Conservation (phyloP, 2,888 invertebrate genomes). For the Onchidella celtica region DNA sequence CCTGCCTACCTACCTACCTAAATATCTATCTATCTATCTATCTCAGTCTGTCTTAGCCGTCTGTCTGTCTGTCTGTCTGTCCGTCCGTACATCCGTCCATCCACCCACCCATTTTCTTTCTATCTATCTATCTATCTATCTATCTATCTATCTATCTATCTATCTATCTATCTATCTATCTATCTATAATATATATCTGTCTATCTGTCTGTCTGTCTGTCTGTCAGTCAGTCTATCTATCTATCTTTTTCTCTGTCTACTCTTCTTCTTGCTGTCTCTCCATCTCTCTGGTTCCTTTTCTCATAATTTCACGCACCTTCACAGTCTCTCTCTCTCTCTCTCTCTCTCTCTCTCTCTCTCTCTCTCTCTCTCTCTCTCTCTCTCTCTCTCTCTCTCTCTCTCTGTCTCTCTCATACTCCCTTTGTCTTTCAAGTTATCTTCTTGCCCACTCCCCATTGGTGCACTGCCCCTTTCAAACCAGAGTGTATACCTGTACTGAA, state of each 20-base stretch:
- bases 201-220: neutral
- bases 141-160: neutral
- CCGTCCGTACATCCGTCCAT: no score
- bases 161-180: constrained; percentile 20
- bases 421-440: neutral
- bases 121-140: neutral
- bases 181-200: neutral
- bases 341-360: constrained; percentile 19
- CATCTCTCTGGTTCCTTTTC: neutral
- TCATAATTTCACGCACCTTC: neutral
- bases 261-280: neutral
- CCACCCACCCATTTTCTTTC: neutral
- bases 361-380: constrained; percentile 2
- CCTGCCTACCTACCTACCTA: no score
- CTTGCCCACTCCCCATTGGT: no score
- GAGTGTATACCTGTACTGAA: no score
- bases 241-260: neutral
- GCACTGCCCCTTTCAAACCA: no score
- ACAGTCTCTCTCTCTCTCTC: constrained; percentile 15
- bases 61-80: neutral
- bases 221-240: neutral
- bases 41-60: no score
- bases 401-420: neutral
- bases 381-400: constrained; percentile 17
- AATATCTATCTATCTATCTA: no score